Conservation (phyloP, 1,140 invertebrate genomes). For the Dendrolimus kikuchii region DNA sequence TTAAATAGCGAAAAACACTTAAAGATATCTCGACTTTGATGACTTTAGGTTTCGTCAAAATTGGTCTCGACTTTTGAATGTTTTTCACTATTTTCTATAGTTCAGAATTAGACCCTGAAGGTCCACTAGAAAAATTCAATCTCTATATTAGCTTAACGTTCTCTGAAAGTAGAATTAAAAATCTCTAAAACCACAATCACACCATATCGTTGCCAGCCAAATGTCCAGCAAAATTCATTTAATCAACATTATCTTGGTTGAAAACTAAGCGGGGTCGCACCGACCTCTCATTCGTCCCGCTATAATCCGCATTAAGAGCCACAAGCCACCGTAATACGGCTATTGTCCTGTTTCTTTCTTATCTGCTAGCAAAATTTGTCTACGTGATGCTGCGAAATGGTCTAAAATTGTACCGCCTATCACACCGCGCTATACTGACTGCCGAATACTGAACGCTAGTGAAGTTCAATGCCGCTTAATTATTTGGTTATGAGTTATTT, state of each 20-base stretch:
- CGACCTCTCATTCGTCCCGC: constrained; percentile 33
- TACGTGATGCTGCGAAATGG: constrained; percentile 55
- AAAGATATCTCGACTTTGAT: too few species aligned
- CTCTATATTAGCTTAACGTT: too few species aligned
- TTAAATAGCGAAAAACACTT: too few species aligned
- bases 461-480: neutral
- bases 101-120: too few species aligned
- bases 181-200: constrained; percentile 7
- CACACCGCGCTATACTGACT: constrained; percentile 23
- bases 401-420: constrained; percentile 22
- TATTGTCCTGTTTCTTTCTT: constrained; percentile 58
- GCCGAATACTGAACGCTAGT: neutral
- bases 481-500: neutral
- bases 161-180: neutral
- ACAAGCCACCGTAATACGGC: constrained; percentile 42
- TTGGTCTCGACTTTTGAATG: too few species aligned
- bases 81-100: too few species aligned
- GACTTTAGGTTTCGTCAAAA: too few species aligned
- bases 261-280: constrained; percentile 38
- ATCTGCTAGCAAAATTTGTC: constrained; percentile 61
- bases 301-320: constrained; percentile 51
- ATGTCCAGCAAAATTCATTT: constrained; percentile 38
- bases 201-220: constrained; percentile 11
- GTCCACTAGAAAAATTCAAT: too few species aligned
- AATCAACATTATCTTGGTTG: constrained; percentile 48